Conservation (phyloP, 1,140 invertebrate genomes). For the Adelges cooleyi region DNA sequence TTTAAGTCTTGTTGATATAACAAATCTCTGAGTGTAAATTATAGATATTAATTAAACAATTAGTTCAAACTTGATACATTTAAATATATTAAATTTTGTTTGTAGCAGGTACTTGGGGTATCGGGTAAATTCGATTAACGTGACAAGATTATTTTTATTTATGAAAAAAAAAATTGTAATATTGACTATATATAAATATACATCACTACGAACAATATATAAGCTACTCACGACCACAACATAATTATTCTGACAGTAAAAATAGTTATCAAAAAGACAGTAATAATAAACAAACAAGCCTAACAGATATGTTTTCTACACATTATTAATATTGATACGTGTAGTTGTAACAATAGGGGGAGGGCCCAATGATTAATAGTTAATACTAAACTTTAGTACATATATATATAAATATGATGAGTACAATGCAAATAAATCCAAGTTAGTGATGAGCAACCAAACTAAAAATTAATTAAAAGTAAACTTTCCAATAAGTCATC, state of each 20-base stretch:
- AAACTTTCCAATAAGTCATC: conserved; percentile 13
- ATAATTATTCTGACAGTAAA: not conserved
- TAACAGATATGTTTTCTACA: conserved; percentile 15
- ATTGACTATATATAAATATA: not conserved
- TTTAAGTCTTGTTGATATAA: no score
- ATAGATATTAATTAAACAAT: no score
- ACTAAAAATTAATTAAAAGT: conserved; percentile 1
- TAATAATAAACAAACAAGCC: conserved; percentile 10
- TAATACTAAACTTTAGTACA: not conserved
- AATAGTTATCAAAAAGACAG: not conserved
- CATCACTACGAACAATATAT: conserved; percentile 13
- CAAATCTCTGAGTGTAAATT: no score
- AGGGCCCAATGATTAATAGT: not conserved
- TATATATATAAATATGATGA: not conserved
- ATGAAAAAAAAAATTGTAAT: not conserved
- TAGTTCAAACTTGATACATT: conserved; percentile 14
- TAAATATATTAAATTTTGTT: not conserved
- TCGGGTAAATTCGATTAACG: conserved; percentile 19
- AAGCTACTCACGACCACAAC: conserved; percentile 15
- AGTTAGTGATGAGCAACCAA: conserved; percentile 14
- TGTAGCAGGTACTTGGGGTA: conserved; percentile 24
- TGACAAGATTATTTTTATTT: conserved; percentile 11
- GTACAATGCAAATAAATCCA: not conserved
- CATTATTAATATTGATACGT: not conserved
- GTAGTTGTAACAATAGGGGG: not conserved